These are phyloP conservation scores for Lithophane semibrunnea DNA, from an alignment of 2,888 invertebrate species.

Conservation along the genomic window DNA sequence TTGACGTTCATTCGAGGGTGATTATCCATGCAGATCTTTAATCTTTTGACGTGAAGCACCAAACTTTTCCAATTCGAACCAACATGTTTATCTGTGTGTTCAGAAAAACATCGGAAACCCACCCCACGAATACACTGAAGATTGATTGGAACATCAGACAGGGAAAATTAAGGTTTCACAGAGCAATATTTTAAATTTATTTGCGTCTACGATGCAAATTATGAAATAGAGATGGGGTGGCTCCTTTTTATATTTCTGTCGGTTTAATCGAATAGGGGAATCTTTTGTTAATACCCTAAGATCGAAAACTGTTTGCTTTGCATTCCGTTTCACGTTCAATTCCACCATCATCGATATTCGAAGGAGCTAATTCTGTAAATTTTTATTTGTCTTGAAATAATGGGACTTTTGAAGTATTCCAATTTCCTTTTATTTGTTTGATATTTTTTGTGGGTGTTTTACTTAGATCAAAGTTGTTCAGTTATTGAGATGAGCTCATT, in stretches of 20 bases:
- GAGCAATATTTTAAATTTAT: constrained; percentile 89
- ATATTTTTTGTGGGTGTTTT: constrained; percentile 62
- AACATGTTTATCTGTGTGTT: constrained; percentile 63
- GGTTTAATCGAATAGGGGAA: constrained; percentile 87
- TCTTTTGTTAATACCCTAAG: constrained; percentile 80
- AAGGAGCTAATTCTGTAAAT: constrained; percentile 65
- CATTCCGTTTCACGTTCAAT: constrained; percentile 71
- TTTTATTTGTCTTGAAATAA: constrained; percentile 67
- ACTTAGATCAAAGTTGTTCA: constrained; percentile 56
- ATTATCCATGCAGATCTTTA: constrained; percentile 59
- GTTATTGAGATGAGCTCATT: constrained; percentile 63
- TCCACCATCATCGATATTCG: constrained; percentile 61
- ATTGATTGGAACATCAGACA: constrained; percentile 84
- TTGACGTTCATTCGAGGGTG: constrained; percentile 48
- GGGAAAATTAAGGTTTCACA: constrained; percentile 84
- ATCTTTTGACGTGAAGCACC: constrained; percentile 55
- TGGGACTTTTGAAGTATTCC: constrained; percentile 62
- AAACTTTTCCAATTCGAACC: constrained; percentile 64
- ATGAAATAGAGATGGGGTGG: constrained; percentile 87
- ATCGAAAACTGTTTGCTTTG: constrained; percentile 83
- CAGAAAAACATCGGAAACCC: constrained; percentile 58
- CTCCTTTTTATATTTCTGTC: constrained; percentile 77
- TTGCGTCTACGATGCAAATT: constrained; percentile 89
- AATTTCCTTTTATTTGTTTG: constrained; percentile 65
- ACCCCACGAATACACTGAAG: constrained; percentile 70